Base-by-base conservation (phyloP, 2,113 vertebrate genomes). In the Oryzias celebensis region DNA sequence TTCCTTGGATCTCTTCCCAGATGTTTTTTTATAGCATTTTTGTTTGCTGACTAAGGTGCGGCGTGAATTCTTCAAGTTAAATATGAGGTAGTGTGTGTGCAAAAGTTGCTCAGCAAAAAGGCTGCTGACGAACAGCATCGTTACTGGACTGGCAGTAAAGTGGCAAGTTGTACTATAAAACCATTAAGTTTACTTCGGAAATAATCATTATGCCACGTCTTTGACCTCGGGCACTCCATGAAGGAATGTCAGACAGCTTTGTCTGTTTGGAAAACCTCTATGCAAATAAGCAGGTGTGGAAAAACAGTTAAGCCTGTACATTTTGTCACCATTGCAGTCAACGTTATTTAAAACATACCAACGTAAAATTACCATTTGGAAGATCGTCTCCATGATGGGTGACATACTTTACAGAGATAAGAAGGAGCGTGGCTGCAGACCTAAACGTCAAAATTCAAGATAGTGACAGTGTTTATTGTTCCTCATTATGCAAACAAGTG, bases 351-450 rank as follows among this genome's bases (percentile, higher is more conserved):
- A 67, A 53, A 73, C 51, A 71, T 20, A 15, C 13, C 10, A 8
- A 31, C 53, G 46, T 50, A 13, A 53, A 71, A 18, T 65, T 15
- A 22, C 8, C 1, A 82, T 78, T 84, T 84, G 85, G 77, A 76
- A 72, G 15, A 17, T 44, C 8, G 66, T 84, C 78, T 84, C 66
- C 74, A 75, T 79, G 77, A 13, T 24, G 26, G 20, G 57, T 62
- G 65, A 50, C 68, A 62, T 56, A 67, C 7, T 80, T 64, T 22
- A 14, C 62, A 72, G 16, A 71, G 43, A 70, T 60, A 70, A 61
- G 58, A 5, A 68, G 74, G 70, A 56, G 8, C 17, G 1, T 31
- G 56, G 45, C 44, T 36, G 59, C 53, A 58, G 54, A 67, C 48
- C 66, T 1, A 14, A 47, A 51, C 48, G 23, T 12, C 1, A 23